phyloP scores from a whole-genome alignment of 2,113 vertebrate species.

The Ardeotis arabs region DNA sequence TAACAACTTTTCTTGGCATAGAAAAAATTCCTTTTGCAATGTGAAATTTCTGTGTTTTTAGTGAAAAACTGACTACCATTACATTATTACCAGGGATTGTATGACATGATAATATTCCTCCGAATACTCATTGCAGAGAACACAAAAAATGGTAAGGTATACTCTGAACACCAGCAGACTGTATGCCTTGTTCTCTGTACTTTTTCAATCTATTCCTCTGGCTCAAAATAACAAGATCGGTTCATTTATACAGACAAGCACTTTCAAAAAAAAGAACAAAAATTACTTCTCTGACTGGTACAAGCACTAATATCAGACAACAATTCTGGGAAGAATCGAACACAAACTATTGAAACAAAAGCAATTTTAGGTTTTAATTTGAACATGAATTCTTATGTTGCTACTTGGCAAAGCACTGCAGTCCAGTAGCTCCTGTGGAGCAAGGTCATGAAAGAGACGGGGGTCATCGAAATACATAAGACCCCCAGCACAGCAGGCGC shows the following conservation, averaged over 20 bases:
- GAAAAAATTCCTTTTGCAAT: background rate
- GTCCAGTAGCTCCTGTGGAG: constrained; percentile 20
- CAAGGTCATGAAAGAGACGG: background rate
- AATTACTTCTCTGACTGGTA: background rate
- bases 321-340: background rate
- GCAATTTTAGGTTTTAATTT: background rate
- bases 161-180: background rate
- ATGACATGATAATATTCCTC: background rate
- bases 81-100: background rate
- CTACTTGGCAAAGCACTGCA: background rate
- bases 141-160: background rate
- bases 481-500: background rate
- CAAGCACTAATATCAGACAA: background rate
- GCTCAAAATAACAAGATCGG: constrained; percentile 5
- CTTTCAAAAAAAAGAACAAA: background rate
- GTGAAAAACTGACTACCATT: background rate
- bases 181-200: background rate
- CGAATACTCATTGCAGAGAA: background rate
- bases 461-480: constrained; percentile 22
- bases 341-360: background rate
- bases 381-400: background rate
- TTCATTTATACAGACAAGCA: background rate
- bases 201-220: background rate
- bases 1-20: background rate
- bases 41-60: background rate